Evolutionary conservation across 1,140 invertebrate species (phyloP).

Genomic region (Oreohelix idahoensis): DNA sequence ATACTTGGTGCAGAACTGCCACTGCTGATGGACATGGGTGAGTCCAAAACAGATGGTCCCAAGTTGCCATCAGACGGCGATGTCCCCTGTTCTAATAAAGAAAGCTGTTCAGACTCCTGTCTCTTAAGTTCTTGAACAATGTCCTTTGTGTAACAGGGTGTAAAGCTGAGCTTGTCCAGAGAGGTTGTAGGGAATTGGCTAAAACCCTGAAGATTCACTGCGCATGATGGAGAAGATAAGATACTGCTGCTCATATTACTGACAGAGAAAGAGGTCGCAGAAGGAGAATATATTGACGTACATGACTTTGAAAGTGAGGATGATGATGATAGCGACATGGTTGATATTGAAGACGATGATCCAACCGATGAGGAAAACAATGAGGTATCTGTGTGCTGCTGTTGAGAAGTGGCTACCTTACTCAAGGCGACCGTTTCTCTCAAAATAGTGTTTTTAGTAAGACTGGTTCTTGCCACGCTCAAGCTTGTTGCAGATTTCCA

Average conservation of each 20-base stretch:
- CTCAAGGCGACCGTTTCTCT: background rate
- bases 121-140: slow-evolving; percentile 33
- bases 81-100: background rate
- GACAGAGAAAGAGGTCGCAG: background rate
- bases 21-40: slow-evolving; percentile 48
- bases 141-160: slow-evolving; percentile 64
- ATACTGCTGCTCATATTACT: slow-evolving; percentile 26
- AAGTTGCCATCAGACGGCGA: background rate
- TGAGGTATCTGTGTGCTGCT: slow-evolving; percentile 16
- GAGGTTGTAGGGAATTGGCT: slow-evolving; percentile 66
- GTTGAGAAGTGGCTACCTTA: background rate
- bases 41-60: slow-evolving; percentile 35
- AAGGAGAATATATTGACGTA: background rate
- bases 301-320: slow-evolving; percentile 17
- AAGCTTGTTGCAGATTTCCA: background rate
- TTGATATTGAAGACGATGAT: slow-evolving; percentile 15
- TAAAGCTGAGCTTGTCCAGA: slow-evolving; percentile 70
- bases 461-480: background rate
- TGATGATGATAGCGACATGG: slow-evolving; percentile 2
- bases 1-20: slow-evolving; percentile 41
- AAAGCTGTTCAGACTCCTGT: slow-evolving; percentile 13
- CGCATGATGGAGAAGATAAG: slow-evolving; percentile 10
- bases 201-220: slow-evolving; percentile 5
- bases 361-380: slow-evolving; percentile 4
- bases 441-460: background rate